Base-by-base conservation (phyloP, 2,113 vertebrate genomes). In the Dipodomys spectabilis region DNA sequence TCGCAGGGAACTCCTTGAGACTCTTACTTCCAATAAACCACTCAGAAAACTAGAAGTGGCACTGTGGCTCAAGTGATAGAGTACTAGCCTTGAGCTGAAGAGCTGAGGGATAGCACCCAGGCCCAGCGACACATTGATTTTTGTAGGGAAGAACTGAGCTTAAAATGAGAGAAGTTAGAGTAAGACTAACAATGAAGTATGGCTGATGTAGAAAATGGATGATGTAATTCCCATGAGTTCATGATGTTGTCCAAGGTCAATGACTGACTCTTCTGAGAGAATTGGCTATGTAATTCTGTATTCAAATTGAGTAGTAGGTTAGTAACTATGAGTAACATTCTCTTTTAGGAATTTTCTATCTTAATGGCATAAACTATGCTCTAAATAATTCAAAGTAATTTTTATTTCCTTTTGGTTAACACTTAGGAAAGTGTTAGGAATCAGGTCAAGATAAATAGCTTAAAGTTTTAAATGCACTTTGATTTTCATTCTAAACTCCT, bases 171-270 rank as follows among this genome's bases (percentile, higher is more conserved):
- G 28, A 77, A 44, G n/a, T 44, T 85, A 53, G 30, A 53, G 2
- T 9, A 89, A 82, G 67, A 91, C 91, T 87, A 45, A 57, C 62
- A 86, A 57, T 65, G 53, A 77, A 75, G 77, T 49, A 60, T 49
- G 30, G 15, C n/a, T 78, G 90, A 78, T 60, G 32, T 25, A 35
- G 79, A 80, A 80, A 30, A 64, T 80, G 45, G 64, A 28, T 28
- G 44, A 77, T 60, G 20, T 35, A 60, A 74, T 87, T 91, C 19
- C 45, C 30, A n/a, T 25, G 57, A 45, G 49, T 35, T 35, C 6
- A n/a, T 10, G 12, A 4, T 5, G 7, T 20, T 49, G 23, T 57
- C 68, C 68, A 30, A 69, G n/a, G 73, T 57, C 87, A 85, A 2
- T 30, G 25, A 72, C 45, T 80, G 9, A 32, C 30, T 69, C 20